Percentiles rank a stretch among this genome's conserved stretches.
These are phyloP conservation scores for Theristicus caerulescens DNA, from an alignment of 2,113 vertebrate genomes.

Conservation along the genomic window DNA sequence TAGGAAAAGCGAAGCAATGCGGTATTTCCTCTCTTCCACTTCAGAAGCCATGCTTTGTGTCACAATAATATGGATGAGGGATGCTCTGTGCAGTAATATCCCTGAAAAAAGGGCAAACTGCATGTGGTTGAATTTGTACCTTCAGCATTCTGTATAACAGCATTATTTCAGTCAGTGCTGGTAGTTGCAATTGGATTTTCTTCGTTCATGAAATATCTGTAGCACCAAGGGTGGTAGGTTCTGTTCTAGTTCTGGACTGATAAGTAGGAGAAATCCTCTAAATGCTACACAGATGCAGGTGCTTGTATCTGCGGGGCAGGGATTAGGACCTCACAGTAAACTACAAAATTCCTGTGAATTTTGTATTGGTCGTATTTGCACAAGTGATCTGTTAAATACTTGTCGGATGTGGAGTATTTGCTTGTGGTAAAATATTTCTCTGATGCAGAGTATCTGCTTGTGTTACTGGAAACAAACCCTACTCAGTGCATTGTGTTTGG, in stretches of 20 bases:
- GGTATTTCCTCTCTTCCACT: background rate
- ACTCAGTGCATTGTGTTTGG: background rate
- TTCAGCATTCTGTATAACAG: background rate
- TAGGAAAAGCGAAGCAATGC: background rate
- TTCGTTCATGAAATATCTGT: background rate
- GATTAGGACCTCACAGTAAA: background rate
- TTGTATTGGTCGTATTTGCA: background rate
- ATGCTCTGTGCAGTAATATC: background rate
- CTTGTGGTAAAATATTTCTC: background rate
- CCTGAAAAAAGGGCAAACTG: background rate
- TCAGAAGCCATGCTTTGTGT: background rate
- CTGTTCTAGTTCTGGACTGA: background rate
- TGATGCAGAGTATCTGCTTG: background rate
- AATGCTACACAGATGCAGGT: background rate
- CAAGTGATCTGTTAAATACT: background rate
- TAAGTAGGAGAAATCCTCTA: background rate
- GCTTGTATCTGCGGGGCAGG: background rate
- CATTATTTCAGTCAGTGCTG: background rate
- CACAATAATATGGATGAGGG: background rate
- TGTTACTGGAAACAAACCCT: background rate
- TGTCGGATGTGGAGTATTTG: background rate
- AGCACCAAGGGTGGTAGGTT: background rate
- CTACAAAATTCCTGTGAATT: background rate
- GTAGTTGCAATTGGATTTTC: background rate
- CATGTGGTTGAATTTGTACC: background rate